Percentiles rank a stretch among this genome's conserved stretches.
Evolutionary conservation across 2,888 invertebrate species (phyloP).

Genomic region (Gymnocheta viridis): DNA sequence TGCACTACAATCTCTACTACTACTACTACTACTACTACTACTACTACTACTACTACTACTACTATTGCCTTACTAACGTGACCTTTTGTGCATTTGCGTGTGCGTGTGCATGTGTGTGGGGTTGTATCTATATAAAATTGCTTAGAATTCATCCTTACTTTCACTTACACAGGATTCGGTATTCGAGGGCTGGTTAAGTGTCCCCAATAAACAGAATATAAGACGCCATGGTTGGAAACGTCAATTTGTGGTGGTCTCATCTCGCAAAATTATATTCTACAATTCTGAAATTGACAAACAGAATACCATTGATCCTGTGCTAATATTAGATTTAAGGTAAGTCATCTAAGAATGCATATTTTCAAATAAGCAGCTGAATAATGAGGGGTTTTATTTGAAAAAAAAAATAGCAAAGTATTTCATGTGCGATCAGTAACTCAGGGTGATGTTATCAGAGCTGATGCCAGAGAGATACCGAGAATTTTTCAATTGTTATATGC

Average conservation of each 20-base stretch:
- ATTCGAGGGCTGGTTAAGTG: conserved; percentile 97
- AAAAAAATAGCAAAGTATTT: conserved; percentile 92
- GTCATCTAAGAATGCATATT: conserved; percentile 72
- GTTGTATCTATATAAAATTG: conserved; percentile 15
- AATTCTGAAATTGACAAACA: conserved; percentile 96
- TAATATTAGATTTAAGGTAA: conserved; percentile 97
- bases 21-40: conserved; percentile 22
- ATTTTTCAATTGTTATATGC: conserved; percentile 99
- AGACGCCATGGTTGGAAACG: conserved; percentile 98
- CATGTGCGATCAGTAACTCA: conserved; percentile 99
- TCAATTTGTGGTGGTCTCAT: conserved; percentile 98
- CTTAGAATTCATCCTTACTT: conserved; percentile 77
- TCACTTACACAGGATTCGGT: conserved; percentile 85
- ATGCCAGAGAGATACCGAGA: conserved; percentile 99
- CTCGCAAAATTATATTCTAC: conserved; percentile 98
- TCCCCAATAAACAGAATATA: conserved; percentile 97
- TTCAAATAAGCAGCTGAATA: conserved; percentile 53
- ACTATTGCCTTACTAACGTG: conserved; percentile 28
- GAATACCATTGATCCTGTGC: conserved; percentile 93
- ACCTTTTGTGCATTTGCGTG: not conserved
- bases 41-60: conserved; percentile 21
- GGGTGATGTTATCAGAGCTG: conserved; percentile 99
- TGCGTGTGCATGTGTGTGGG: conserved; percentile 7
- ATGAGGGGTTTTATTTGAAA: not conserved
- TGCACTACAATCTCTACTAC: too few species aligned